Conservation (phyloP, 1,140 invertebrate species). For the Copidosoma floridanum region DNA sequence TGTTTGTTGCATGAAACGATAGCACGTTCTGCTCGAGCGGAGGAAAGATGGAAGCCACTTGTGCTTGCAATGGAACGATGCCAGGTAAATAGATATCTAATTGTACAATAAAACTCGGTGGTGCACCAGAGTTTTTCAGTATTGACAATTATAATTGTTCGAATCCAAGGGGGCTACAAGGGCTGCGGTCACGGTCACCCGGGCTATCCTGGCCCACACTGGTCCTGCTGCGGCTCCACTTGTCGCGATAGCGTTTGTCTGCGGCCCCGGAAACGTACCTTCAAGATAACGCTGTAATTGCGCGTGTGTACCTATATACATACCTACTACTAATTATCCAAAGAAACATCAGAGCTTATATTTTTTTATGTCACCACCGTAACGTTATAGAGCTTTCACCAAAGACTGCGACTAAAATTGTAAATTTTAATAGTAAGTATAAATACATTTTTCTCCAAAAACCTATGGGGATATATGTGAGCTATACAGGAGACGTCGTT, state of each 20-base stretch:
- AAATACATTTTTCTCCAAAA: background rate
- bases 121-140: too few relatives aligned
- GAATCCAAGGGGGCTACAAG: slow-evolving; percentile 65
- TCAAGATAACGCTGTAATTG: slow-evolving; percentile 42
- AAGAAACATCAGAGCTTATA: slow-evolving; percentile 26
- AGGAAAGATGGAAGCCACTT: slow-evolving; percentile 66
- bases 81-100: slow-evolving; percentile 48
- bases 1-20: too few relatives aligned
- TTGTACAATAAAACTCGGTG: too few relatives aligned
- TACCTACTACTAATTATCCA: too few relatives aligned
- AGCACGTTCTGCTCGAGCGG: slow-evolving; percentile 78
- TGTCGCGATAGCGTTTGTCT: slow-evolving; percentile 43
- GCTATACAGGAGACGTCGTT: too few relatives aligned
- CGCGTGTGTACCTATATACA: too few relatives aligned
- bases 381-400: slow-evolving; percentile 6
- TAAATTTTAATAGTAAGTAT: background rate
- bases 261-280: slow-evolving; percentile 34
- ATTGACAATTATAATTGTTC: background rate
- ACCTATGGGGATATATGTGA: background rate
- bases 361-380: slow-evolving; percentile 18
- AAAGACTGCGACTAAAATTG: slow-evolving; percentile 10
- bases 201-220: slow-evolving; percentile 75
- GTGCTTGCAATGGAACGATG: slow-evolving; percentile 72
- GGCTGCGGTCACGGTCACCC: slow-evolving; percentile 78
- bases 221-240: slow-evolving; percentile 73